Percentiles rank a stretch among this genome's conserved stretches.
Evolutionary conservation across 1,140 invertebrate genomes (phyloP).

Genomic region (Diorhabda carinulata): DNA sequence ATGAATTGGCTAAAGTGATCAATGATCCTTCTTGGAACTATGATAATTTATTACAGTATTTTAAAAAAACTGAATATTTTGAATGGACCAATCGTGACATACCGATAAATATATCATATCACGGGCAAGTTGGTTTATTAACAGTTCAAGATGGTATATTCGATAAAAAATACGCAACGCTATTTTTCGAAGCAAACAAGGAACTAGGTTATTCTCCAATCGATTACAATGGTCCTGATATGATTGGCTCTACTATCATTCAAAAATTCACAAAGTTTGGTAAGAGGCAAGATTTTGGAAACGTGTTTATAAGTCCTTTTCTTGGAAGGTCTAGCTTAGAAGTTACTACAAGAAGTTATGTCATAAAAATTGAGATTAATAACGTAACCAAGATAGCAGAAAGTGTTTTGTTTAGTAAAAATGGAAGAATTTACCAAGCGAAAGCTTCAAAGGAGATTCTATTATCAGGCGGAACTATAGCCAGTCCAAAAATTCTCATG

Average conservation of each 20-base stretch:
- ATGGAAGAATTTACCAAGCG: conserved; percentile 36
- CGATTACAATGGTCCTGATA: conserved; percentile 36
- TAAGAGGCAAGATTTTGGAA: conserved; percentile 15
- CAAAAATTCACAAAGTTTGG: conserved; percentile 21
- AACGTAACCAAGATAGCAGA: conserved; percentile 56
- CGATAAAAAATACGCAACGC: background rate
- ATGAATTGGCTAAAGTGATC: conserved; percentile 64
- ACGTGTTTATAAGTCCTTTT: conserved; percentile 22
- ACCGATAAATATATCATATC: conserved; percentile 13
- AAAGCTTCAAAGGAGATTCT: conserved; percentile 51
- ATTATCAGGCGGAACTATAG: conserved; percentile 50
- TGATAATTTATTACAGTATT: conserved; percentile 58
- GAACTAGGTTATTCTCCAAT: conserved; percentile 53
- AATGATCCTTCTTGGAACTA: conserved; percentile 63
- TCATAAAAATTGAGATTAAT: conserved; percentile 65
- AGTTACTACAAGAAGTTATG: conserved; percentile 50
- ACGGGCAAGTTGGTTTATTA: conserved; percentile 21
- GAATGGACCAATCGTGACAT: conserved; percentile 47
- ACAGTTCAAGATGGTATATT: conserved; percentile 7
- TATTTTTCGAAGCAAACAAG: conserved; percentile 54
- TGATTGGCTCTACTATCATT: conserved; percentile 11
- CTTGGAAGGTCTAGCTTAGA: conserved; percentile 54
- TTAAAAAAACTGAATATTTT: conserved; percentile 48
- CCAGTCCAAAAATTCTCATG: conserved; percentile 54
- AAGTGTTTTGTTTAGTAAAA: conserved; percentile 51